phyloP scores from a whole-genome alignment of 2,888 invertebrate species.

The Junonia oenone region DNA sequence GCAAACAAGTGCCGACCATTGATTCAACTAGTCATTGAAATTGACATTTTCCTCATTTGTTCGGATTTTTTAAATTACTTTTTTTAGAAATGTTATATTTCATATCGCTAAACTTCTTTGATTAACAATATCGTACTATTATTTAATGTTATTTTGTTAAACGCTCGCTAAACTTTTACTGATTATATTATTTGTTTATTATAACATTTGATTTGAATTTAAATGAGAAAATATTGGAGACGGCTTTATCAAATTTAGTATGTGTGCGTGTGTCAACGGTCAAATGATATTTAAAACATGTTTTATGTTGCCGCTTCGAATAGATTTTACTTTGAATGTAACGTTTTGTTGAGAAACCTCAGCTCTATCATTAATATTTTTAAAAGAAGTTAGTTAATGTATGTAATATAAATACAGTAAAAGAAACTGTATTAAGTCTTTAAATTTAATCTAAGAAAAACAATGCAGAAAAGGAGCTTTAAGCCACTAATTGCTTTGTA shows the following conservation, averaged over 20 bases:
- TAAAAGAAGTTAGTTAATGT: too few relatives aligned
- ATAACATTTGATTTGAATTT: not conserved
- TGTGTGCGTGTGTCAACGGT: conserved; percentile 43
- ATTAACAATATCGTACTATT: not conserved
- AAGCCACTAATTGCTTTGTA: not conserved
- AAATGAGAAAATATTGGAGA: too few relatives aligned
- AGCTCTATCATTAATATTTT: too few relatives aligned
- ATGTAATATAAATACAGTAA: not conserved
- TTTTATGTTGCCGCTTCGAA: not conserved
- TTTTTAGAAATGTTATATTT: conserved; percentile 27
- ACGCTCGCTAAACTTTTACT: not conserved
- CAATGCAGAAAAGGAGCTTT: not conserved
- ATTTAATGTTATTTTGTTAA: not conserved
- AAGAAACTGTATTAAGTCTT: not conserved
- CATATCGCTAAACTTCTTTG: not conserved
- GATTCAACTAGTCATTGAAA: conserved; percentile 62
- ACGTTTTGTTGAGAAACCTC: not conserved
- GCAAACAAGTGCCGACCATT: conserved; percentile 68
- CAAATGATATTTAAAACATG: conserved; percentile 18
- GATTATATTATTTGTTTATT: too few relatives aligned
- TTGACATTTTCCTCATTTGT: conserved; percentile 51
- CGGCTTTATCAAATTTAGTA: conserved; percentile 55
- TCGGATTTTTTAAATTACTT: conserved; percentile 42
- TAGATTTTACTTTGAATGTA: not conserved
- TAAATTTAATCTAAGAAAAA: not conserved